Evolutionary conservation across 2,888 invertebrate genomes (phyloP), one percentile per base, ranked within the genome.

Genomic region (Chrysomela aeneicollis): DNA sequence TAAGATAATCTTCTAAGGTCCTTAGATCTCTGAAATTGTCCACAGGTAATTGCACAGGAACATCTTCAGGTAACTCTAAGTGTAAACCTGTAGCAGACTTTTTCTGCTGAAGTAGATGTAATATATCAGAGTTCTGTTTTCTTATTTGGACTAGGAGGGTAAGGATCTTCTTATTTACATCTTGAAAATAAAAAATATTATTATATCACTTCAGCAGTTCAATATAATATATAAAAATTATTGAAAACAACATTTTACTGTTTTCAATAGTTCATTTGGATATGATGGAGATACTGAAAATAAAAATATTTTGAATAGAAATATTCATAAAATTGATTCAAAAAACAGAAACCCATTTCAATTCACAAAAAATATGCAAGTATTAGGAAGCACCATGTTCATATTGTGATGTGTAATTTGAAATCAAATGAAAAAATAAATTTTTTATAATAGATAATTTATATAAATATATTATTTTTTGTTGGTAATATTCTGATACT

Each of bases 61-160:
- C 17, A 17, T 47, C 47, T 17, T 3, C 47, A 47, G 47, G 47
- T 47, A 47, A 47, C 12, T 47, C 47, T 47, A 47, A 47, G n/a
- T 47, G 47, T 47, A 17, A 47, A 47, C 47, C 47, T 17, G 47
- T 47, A 47, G 47, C 47, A 47, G 47, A 47, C 47, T 47, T 47
- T 17, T 47, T 47, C 47, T 47, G 47, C 47, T 47, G 47, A 47
- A 47, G 47, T 47, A 17, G 47, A 47, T 17, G 47, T 47, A 47
- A 17, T 47, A 47, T 47, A 6, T 47, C 47, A 2, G 17, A 15
- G 17, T 47, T 47, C 17, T 47, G 47, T 15, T 47, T 47, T 47
- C 17, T 47, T 17, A 47, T 47, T 47, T 47, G 47, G 47, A 17
- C 47, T 47, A 47, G 47, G 47, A 47, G 47, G n/a, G 47, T 47